Evolutionary conservation across 2,888 invertebrate genomes (phyloP), one percentile per base, ranked within the genome.

Genomic region (Troides oblongomaculatus): DNA sequence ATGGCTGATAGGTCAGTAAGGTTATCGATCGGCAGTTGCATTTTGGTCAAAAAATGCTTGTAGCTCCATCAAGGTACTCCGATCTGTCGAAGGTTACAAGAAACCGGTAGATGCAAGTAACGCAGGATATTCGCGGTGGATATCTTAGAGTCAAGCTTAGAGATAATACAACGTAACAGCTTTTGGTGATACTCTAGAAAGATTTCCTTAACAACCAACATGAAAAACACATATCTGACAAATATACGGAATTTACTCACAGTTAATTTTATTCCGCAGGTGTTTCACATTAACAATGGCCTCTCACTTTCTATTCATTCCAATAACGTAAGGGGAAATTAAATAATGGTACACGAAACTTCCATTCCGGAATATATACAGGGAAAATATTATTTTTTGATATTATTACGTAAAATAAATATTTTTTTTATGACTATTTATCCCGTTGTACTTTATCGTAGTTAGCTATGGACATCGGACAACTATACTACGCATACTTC

Each of bases 291-390:
- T 73, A 74, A 75, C 76, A 77, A 79, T 77, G 76, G 74, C 76
- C 75, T 77, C 72, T 75, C 77, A 66, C 58, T 70, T 62, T 70
- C 62, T 59, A 66, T 70, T 36, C 50, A 62, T 62, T 18, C 50
- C 62, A 65, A 65, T 66, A 70, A 66, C 62, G 65, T 66, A 70
- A 70, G 62, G 58, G 62, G 56, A 77, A 77, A 74, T 77, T 73
- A 76, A 75, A 76, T 76, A 76, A 77, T 72, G 74, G 74, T 77
- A 79, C 79, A 79, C 70, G 77, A 74, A 77, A 78, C 74, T 76
- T 77, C 79, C 80, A 81, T 79, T 77, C 75, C 69, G 70, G 61
- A 71, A 63, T 72, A 71, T 64, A 62, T 50, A 71, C 66, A 58
- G 61, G 66, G 50, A 73, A 69, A 8, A 23, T 23, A 23, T 62